Percentiles rank a stretch among this genome's conserved stretches.
phyloP scores from a whole-genome alignment of 2,797 vertebrate species.

The Distichodus sexfasciatus region DNA sequence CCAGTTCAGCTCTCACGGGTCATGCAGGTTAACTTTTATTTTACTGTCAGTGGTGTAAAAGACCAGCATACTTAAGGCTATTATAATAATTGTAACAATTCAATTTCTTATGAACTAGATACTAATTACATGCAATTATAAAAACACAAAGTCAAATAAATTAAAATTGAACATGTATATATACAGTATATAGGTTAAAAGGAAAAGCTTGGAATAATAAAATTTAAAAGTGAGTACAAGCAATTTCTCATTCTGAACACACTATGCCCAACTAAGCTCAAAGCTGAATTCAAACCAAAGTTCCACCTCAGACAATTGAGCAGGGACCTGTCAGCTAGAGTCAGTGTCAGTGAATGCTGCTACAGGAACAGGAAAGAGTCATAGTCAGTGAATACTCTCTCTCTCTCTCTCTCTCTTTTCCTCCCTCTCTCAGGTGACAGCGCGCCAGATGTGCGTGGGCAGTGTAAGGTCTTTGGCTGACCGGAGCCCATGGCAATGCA shows the following conservation, averaged over 20 bases:
- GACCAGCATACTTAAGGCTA: too few species aligned
- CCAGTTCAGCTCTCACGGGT: too few species aligned
- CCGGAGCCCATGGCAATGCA: constrained; percentile 4
- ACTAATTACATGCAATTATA: too few species aligned
- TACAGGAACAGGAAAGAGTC: constrained; percentile 4
- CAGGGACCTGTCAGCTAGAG: constrained; percentile 35
- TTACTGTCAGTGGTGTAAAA: too few species aligned
- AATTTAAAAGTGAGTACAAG: background rate
- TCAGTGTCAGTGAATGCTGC: constrained; percentile 30
- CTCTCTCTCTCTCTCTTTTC: constrained; percentile 1
- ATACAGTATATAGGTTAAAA: background rate
- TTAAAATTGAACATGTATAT: too few species aligned
- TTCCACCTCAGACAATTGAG: constrained; percentile 29
- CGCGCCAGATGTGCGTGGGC: constrained; percentile 28
- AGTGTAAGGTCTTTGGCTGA: constrained; percentile 22
- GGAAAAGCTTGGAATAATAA: background rate
- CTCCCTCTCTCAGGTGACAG: constrained; percentile 29
- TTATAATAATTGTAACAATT: too few species aligned
- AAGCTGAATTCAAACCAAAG: constrained; percentile 28
- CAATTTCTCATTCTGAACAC: constrained; percentile 5
- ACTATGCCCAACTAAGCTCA: constrained; percentile 1
- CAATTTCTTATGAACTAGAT: too few species aligned
- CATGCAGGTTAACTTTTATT: too few species aligned
- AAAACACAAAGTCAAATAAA: too few species aligned
- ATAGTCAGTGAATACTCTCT: background rate